These are phyloP conservation scores for Ophioderma brevispina DNA, from an alignment of 35 echinoderm and acorn worm species.

Conservation along the genomic window DNA sequence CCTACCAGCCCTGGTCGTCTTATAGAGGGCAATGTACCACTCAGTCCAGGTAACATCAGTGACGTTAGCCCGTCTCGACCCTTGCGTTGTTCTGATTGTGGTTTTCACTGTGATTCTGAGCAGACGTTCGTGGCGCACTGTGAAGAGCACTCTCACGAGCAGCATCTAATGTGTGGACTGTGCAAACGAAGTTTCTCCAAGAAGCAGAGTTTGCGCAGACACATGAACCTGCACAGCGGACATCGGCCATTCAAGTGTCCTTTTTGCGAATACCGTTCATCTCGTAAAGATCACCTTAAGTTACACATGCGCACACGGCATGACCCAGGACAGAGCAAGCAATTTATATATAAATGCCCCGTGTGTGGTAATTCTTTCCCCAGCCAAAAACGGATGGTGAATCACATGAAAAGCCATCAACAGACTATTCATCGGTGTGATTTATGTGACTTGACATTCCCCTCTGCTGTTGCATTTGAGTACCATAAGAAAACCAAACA, in stretches of 20 bases:
- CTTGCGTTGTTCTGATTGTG: slow-evolving; percentile 22
- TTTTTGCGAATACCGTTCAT: slow-evolving; percentile 55
- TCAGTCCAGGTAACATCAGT: not conserved
- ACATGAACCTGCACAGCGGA: slow-evolving; percentile 82
- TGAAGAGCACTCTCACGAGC: slow-evolving; percentile 27
- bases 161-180: slow-evolving; percentile 44
- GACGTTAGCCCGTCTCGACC: not conserved
- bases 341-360: slow-evolving; percentile 69
- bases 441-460: slow-evolving; percentile 58
- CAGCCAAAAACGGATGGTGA: slow-evolving; percentile 69
- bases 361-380: slow-evolving; percentile 69
- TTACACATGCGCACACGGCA: slow-evolving; percentile 73
- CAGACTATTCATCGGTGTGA: slow-evolving; percentile 58
- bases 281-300: slow-evolving; percentile 72
- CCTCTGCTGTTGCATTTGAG: slow-evolving; percentile 44
- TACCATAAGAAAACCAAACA: slow-evolving; percentile 67
- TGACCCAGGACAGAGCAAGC: slow-evolving; percentile 57
- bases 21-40: not conserved
- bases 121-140: not conserved
- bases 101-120: slow-evolving; percentile 19
- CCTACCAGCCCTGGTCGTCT: not conserved
- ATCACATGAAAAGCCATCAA: slow-evolving; percentile 73
- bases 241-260: slow-evolving; percentile 79
- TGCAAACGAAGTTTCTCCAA: slow-evolving; percentile 77
- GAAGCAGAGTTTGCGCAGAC: slow-evolving; percentile 71